Evolutionary conservation across 1,140 invertebrate species (phyloP).

Genomic region (Trichonephila inaurata): DNA sequence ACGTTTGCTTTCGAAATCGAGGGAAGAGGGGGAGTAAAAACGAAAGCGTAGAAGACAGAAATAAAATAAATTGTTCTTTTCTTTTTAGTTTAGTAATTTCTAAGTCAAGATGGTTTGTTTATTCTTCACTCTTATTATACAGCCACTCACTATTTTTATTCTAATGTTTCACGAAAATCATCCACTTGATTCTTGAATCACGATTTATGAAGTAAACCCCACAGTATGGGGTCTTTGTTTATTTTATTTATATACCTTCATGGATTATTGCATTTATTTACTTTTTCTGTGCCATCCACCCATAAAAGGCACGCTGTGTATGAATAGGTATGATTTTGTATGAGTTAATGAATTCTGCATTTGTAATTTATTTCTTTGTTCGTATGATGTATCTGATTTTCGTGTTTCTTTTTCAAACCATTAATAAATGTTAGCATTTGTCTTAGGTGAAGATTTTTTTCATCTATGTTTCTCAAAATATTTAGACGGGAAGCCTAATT

Average conservation of each 20-base stretch:
- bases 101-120: constrained; percentile 59
- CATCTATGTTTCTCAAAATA: background rate
- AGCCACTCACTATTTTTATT: constrained; percentile 55
- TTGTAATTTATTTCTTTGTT: background rate
- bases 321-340: background rate
- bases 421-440: background rate
- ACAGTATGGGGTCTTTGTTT: constrained; percentile 41
- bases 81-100: constrained; percentile 35
- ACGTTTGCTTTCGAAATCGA: constrained; percentile 34
- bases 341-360: background rate
- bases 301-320: background rate
- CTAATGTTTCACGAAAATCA: constrained; percentile 56
- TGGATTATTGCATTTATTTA: constrained; percentile 30
- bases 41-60: constrained; percentile 41
- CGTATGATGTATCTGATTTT: background rate
- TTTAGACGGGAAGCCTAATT: background rate
- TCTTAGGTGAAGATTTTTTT: background rate
- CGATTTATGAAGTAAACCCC: constrained; percentile 65
- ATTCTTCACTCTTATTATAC: constrained; percentile 49
- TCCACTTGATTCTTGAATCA: constrained; percentile 55
- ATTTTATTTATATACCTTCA: constrained; percentile 24
- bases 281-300: background rate
- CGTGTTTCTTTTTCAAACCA: background rate
- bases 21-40: constrained; percentile 6
- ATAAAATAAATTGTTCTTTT: constrained; percentile 63